Base-by-base conservation (phyloP, 2,113 vertebrate genomes). In the Neopipo cinnamomea region DNA sequence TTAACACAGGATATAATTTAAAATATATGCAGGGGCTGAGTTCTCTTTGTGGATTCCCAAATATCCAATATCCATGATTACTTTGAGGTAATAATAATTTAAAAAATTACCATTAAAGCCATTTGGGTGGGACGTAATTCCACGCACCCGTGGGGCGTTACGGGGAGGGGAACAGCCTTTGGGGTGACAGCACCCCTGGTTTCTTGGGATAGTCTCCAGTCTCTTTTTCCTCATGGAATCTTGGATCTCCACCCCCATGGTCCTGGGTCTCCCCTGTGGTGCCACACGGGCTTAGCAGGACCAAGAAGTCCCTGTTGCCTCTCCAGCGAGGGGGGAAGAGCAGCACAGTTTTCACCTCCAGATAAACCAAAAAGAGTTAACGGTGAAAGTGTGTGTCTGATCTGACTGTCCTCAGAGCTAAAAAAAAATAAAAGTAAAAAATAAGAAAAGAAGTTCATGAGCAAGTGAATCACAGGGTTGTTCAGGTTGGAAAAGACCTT, bases 121-220 rank as follows among this genome's bases (percentile, higher is more conserved):
- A 18, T 55, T 75, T 59, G 50, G 39, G 31, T 17, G 23, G 6
- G 50, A 41, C 25, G 19, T 12, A 28, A 75, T 41, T 47, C 18
- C 11, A 12, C 19, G 4, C 35, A 37, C 28, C 39, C 4, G 8
- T 5, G 67, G 67, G 62, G 31, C 0, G 2, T 16, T 2, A 0
- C 2, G 3, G 63, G n/a, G 28, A 31, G 27, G 17, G 42, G 23
- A 85, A 30, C 47, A 46, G 44, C 4, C 44, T 85, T 11, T 33
- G 59, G 50, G 31, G 49, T 55, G 73, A 52, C 74, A 42, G 3
- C n/a, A 30, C 5, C 14, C 12, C 14, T 44, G 35, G 2, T 11
- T 41, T 44, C 20, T 25, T 28, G 73, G 46, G 31, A 6, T 16
- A 17, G 21, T 52, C 52, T 74, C 59, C 55, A 28, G 25, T 3